Evolutionary conservation across 2,113 vertebrate species (phyloP), one percentile per base, ranked within the genome.

Genomic region (Leucoraja erinaceus): DNA sequence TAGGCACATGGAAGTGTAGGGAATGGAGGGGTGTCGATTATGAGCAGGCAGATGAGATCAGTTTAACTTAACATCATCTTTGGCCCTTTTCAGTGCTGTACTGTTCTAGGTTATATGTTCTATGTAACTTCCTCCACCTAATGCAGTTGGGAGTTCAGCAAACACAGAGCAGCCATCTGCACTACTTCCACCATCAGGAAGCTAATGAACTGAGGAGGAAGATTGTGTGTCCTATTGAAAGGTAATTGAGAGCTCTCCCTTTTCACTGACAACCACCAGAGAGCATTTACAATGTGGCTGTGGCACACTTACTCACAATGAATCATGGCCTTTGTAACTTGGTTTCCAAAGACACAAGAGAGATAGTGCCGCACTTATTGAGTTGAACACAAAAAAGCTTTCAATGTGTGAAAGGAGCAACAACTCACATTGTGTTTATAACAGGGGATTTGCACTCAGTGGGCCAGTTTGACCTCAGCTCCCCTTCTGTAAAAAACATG

Each of bases 151-250:
- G 33, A 72, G 33, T 11, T 22, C 28, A 72, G 90, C 33, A 72
- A 91, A 91, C 38, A 74, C 68, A 47, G 90, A 74, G 70, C 47
- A 20, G 68, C 38, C 86, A 91, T 91, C 68, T 47, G 22, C 4
- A 4, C 66, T 20, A 9, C 9, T 74, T 47, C 38, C 90, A 54
- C 88, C 38, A 38, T 90, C 33, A 68, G 16, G n/a, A 68, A 61
- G 31, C 86, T 91, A 91, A 91, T 91, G 90, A 91, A 91, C 90
- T 91, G 90, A 91, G 90, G 33, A 91, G 90, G 83, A 88, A 66
- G 66, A 91, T 91, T 91, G 72, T 54, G 11, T 91, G n/a, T 91
- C 90, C 90, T 33, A 74, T 72, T 91, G 3, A 91, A 91, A 91
- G 66, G 33, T 91, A 91, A 91, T 91, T 91, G 90, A 61, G 90